Evolutionary conservation across 1,140 invertebrate species (phyloP), one percentile per base, ranked within the genome.

Genomic region (Pollicipes pollicipes): DNA sequence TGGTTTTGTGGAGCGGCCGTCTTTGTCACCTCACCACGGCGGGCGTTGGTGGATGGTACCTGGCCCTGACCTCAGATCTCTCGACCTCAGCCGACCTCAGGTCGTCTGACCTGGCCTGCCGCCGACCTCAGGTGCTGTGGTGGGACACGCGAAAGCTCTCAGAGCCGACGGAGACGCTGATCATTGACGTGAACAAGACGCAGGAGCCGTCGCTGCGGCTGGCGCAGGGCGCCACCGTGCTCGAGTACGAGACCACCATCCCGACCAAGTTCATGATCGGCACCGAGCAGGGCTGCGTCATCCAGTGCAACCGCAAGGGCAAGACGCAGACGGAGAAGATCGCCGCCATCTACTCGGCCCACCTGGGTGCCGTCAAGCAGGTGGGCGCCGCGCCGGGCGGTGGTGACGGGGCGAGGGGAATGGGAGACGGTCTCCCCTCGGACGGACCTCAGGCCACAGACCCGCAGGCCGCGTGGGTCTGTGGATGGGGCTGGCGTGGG

Each of bases 161-260:
- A 70, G 85, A 88, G 77, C 89, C 90, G 0, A 86, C 87, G 29
- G 93, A 96, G 76, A 85, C 85, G 10, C 82, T 94, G 72, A 86
- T 90, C 4, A 85, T 95, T 76, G 90, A 95, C 80, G 83, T 88
- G 27, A 82, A 85, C 0, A 90, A 88, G 81, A 82, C 80, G 75
- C 83, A 58, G 21, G 45, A 58, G 45, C 45, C 45, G 45, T 58
- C 45, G 24, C 45, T 13, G 76, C 75, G 30, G 30, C 85, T 86
- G 68, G 89, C 90, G 63, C 84, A 88, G 68, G 90, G 91, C 68
- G 86, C 90, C 68, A 90, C 90, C 0, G 85, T 87, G 73, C 81
- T 96, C 69, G 92, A 95, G 80, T 95, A 93, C 79, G 93, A 95
- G 82, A 84, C 88, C 0, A 93, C 92, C 0, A 91, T 95, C 77